Percentiles rank a stretch among this genome's conserved stretches.
Conservation (phyloP, 2,113 vertebrate species). For the Phainopepla nitens region DNA sequence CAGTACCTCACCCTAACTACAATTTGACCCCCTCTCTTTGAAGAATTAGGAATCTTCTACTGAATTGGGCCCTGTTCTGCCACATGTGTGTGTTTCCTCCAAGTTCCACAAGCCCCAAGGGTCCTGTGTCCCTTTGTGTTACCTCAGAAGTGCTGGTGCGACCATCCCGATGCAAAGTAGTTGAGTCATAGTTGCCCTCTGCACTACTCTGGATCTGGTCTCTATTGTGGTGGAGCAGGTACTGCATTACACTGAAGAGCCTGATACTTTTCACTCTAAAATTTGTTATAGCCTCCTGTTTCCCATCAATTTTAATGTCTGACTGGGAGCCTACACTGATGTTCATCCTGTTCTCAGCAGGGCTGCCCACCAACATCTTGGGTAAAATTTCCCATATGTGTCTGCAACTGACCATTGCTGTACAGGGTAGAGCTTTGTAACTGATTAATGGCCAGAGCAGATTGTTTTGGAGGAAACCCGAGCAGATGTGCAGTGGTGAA, state of each 20-base stretch:
- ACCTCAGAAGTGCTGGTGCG: neutral
- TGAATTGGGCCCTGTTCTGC: neutral
- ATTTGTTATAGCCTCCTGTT: neutral
- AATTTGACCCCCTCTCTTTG: neutral
- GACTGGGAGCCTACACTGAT: neutral
- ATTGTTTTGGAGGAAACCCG: neutral
- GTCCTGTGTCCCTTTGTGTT: neutral
- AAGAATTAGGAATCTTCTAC: neutral
- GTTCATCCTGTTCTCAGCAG: neutral
- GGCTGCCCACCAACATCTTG: neutral
- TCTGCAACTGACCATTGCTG: accelerated
- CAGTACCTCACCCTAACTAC: neutral
- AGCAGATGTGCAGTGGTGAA: neutral
- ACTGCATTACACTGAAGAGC: neutral
- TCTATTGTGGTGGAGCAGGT: neutral
- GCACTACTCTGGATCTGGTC: neutral
- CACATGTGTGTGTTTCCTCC: neutral
- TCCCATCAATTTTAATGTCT: neutral
- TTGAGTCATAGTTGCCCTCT: neutral
- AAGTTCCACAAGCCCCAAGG: neutral
- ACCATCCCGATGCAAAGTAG: neutral
- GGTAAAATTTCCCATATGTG: neutral
- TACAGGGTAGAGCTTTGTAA: neutral
- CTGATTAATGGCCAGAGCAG: neutral
- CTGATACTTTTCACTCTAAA: neutral